Conservation (phyloP, 64 coral and sea anemone genomes). For the Montipora sp. region DNA sequence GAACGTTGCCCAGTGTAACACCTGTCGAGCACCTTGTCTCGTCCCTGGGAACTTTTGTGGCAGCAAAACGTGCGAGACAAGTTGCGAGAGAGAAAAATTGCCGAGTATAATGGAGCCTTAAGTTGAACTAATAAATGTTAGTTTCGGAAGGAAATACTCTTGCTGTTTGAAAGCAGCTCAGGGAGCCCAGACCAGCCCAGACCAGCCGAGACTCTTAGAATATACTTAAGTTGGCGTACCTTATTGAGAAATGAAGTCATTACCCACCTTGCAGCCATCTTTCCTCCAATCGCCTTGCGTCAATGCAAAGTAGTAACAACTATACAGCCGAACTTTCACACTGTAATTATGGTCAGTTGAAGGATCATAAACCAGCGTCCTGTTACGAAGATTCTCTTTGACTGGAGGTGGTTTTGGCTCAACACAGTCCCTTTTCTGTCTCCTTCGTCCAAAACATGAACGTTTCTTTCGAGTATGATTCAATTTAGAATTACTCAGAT, state of each 20-base stretch:
- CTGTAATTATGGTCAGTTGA: slow-evolving; percentile 21
- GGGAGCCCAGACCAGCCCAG: too few relatives aligned
- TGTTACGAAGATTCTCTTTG: background rate
- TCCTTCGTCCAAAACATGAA: slow-evolving; percentile 19
- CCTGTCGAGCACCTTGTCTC: too few relatives aligned
- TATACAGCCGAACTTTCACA: slow-evolving; percentile 7
- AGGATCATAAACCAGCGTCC: slow-evolving; percentile 9
- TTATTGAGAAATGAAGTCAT: background rate
- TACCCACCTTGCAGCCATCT: slow-evolving; percentile 22
- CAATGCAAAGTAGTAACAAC: slow-evolving; percentile 30
- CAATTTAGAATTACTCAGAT: background rate
- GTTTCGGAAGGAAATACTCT: too few relatives aligned
- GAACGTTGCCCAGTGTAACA: too few relatives aligned
- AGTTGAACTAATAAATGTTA: too few relatives aligned
- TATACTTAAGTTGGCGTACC: too few relatives aligned
- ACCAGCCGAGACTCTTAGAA: too few relatives aligned
- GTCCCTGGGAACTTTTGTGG: too few relatives aligned
- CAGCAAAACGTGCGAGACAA: too few relatives aligned
- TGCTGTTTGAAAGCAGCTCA: too few relatives aligned
- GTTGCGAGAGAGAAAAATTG: too few relatives aligned
- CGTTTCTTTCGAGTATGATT: slow-evolving; percentile 6
- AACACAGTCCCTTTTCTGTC: slow-evolving; percentile 33
- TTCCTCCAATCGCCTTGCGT: slow-evolving; percentile 27
- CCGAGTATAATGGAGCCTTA: too few relatives aligned
- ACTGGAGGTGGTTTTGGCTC: slow-evolving; percentile 37